Evolutionary conservation across 2,797 vertebrate genomes (phyloP).

Genomic region (Tangara arthus): DNA sequence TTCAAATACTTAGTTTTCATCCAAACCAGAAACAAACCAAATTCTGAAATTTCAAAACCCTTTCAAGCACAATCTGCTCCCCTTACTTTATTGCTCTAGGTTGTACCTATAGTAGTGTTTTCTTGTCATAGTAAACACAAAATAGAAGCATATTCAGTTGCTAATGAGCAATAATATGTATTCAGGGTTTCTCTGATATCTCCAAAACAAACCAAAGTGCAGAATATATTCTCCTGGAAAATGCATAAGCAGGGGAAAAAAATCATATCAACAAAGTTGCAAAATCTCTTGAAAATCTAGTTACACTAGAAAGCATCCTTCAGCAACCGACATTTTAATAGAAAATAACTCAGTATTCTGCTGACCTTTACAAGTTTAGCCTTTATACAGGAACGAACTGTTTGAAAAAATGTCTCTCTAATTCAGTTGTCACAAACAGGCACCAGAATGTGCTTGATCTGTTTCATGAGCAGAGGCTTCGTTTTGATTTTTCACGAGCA

Average conservation of each 20-base stretch:
- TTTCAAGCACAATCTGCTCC: background rate
- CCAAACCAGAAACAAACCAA: background rate
- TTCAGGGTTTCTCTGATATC: background rate
- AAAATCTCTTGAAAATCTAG: background rate
- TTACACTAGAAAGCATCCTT: background rate
- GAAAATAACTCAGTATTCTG: constrained; percentile 12
- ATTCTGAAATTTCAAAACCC: background rate
- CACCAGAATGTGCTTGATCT: background rate
- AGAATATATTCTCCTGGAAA: background rate
- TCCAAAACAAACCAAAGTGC: background rate
- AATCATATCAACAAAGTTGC: background rate
- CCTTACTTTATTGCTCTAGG: background rate
- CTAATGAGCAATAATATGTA: background rate
- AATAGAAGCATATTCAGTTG: background rate
- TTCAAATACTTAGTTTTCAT: background rate
- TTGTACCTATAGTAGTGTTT: background rate
- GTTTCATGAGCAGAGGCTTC: background rate
- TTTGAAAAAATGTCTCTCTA: constrained; percentile 29
- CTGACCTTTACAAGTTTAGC: constrained; percentile 16
- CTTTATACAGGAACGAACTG: background rate
- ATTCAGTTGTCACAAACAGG: constrained; percentile 8
- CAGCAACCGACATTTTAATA: background rate
- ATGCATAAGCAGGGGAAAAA: background rate
- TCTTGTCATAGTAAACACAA: background rate
- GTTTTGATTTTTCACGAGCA: background rate